Evolutionary conservation across 2,797 vertebrate genomes (phyloP).

Genomic region (Typhlichthys subterraneus): DNA sequence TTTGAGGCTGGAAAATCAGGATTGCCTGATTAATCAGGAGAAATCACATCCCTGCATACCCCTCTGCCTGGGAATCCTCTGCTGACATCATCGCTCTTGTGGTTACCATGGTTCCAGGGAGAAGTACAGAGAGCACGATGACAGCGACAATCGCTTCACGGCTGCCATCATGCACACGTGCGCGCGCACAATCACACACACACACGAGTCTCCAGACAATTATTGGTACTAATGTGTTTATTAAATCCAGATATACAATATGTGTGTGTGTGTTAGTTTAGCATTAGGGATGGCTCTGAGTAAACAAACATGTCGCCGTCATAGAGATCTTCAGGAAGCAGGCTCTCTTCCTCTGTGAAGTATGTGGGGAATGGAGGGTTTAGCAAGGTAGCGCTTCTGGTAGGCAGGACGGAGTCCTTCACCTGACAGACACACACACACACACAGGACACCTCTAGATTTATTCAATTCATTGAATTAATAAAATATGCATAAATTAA

Average conservation of each 20-base stretch:
- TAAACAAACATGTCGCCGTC: conserved; percentile 85
- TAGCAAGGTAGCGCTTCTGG: conserved; percentile 61
- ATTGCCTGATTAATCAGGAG: too few relatives aligned
- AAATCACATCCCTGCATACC: conserved; percentile 4
- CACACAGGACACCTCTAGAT: conserved; percentile 13
- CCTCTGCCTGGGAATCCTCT: conserved; percentile 67
- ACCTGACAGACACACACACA: conserved; percentile 71
- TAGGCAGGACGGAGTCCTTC: conserved; percentile 81
- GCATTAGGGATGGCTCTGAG: conserved; percentile 78
- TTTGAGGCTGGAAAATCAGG: too few relatives aligned
- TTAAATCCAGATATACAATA: conserved; percentile 21
- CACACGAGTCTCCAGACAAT: conserved; percentile 4
- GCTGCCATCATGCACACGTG: conserved; percentile 4
- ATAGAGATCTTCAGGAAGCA: conserved; percentile 91
- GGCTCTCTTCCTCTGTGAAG: conserved; percentile 86
- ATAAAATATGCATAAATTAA: too few relatives aligned
- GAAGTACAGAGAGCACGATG: conserved; percentile 45
- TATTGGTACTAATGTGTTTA: conserved; percentile 54
- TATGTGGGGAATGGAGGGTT: conserved; percentile 89
- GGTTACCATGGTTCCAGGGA: conserved; percentile 73
- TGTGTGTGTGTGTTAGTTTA: conserved; percentile 55
- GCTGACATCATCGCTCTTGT: conserved; percentile 65
- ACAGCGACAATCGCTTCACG: conserved; percentile 39
- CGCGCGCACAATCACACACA: conserved; percentile 5
- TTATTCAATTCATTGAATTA: neutral